Base-by-base conservation (phyloP, 2,888 invertebrate genomes). In the Liposcelis brunnea region DNA sequence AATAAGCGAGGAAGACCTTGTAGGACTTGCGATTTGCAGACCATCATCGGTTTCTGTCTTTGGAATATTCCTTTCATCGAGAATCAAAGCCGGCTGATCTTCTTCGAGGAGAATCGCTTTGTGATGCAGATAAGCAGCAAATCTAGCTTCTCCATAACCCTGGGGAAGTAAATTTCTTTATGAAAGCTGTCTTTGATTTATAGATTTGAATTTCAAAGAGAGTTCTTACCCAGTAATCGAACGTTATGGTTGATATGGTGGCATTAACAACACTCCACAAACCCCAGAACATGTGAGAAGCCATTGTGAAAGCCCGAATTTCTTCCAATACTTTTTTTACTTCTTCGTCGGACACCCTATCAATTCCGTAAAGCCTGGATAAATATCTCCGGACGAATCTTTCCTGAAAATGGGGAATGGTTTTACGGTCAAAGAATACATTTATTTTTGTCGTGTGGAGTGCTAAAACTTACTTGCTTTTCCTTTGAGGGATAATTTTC, bases 231-330 rank as follows among this genome's bases (percentile, higher is more conserved):
- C 87, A 85, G 59, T 94, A 94, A 46, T 91, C 93, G 58, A 95
- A 95, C 14, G 86, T 80, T 55, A 94, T 94, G 58, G 83, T 77
- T 2, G 90, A 86, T 42, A 78, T 79, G 49, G 79, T 78, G 0
- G 85, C 85, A 61, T 91, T 91, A 11, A 89, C 80, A 31, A 91
- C 71, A 2, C 82, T 78, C 97, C 97, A 97, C 0, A 95, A 69
- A 1, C 77, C 74, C 97, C 97, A 98, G 60, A 95, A 82, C 48
- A 95, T 75, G 61, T 97, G 90, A 40, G 89, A 85, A 19, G 81
- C 85, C 49, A 94, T 66, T 1, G 82, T 76, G 60, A 90, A 95
- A 1, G 82, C 71, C 49, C 79, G 75, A 31, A 91, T 78, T 64
- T 97, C 95, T 19, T 68, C 59, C 47, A 85, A 65, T 2, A 89